These are phyloP conservation scores for Agrochola circellaris DNA, from an alignment of 2,888 invertebrate species.

Conservation along the genomic window DNA sequence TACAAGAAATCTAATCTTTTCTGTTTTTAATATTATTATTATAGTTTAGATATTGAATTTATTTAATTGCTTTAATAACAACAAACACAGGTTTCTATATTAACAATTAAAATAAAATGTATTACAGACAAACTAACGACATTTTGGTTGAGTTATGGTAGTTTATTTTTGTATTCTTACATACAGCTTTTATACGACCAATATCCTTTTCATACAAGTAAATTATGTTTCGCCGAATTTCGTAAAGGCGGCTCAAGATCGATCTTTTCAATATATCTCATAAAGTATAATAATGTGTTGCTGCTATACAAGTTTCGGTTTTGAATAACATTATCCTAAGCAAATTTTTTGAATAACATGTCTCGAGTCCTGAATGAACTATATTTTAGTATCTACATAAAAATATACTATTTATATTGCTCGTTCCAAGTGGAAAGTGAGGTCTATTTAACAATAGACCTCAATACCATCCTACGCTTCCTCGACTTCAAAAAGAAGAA, in stretches of 20 bases:
- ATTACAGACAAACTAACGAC: no score
- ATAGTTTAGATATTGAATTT: no score
- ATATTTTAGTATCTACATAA: conserved; percentile 13
- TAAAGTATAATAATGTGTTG: conserved; percentile 35
- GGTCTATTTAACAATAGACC: no score
- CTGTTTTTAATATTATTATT: no score
- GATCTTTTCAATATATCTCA: conserved; percentile 44
- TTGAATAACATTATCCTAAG: conserved; percentile 39
- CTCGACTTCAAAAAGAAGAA: no score
- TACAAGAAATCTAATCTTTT: no score
- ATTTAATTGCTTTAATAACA: not conserved
- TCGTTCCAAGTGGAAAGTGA: not conserved
- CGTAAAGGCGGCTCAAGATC: conserved; percentile 18
- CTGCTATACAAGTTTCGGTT: conserved; percentile 27
- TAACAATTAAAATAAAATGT: not conserved
- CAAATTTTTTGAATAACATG: conserved; percentile 46
- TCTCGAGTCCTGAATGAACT: conserved; percentile 13
- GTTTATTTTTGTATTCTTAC: not conserved
- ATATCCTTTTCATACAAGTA: conserved; percentile 31
- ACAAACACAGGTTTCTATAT: not conserved
- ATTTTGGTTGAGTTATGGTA: not conserved
- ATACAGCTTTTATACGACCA: conserved; percentile 3
- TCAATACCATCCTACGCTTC: no score
- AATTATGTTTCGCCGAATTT: conserved; percentile 37
- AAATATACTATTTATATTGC: conserved; percentile 20